These are phyloP conservation scores for Tragelaphus scriptus DNA, from an alignment of 2,113 vertebrate genomes.

Conservation along the genomic window DNA sequence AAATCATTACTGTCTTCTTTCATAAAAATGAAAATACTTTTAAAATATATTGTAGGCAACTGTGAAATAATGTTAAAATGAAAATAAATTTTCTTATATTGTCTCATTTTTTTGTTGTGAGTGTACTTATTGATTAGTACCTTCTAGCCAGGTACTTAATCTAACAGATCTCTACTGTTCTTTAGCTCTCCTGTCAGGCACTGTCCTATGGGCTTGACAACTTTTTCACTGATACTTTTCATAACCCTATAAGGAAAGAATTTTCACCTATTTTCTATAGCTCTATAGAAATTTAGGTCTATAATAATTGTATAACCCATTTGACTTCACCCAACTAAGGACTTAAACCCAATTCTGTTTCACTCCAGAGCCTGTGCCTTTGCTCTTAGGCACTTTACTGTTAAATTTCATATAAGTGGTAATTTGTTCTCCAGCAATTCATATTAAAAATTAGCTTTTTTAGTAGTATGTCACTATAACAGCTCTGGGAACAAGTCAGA, in stretches of 20 bases:
- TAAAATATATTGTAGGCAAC: background rate
- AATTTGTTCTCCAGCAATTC: conserved; percentile 8
- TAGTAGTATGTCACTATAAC: background rate
- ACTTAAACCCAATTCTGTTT: background rate
- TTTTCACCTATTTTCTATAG: background rate
- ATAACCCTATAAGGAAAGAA: background rate
- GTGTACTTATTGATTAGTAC: conserved; percentile 22
- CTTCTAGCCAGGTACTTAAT: background rate
- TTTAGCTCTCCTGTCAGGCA: background rate
- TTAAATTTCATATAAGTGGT: conserved; percentile 42
- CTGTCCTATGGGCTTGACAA: background rate
- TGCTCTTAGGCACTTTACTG: background rate
- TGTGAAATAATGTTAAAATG: conserved; percentile 11
- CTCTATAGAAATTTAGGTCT: background rate
- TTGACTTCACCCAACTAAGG: background rate
- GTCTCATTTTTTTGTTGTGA: background rate
- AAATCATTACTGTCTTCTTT: conserved; percentile 20
- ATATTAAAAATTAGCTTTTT: background rate
- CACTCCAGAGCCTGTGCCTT: background rate
- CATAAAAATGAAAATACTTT: conserved; percentile 28
- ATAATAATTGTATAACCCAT: background rate
- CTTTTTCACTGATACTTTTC: background rate
- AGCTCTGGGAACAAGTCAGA: background rate
- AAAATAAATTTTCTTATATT: background rate
- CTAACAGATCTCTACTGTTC: background rate